A percentile compares a stretch with the other conserved stretches of the same genome.
Conservation (phyloP, 2,797 vertebrate genomes). For the Artibeus lituratus region DNA sequence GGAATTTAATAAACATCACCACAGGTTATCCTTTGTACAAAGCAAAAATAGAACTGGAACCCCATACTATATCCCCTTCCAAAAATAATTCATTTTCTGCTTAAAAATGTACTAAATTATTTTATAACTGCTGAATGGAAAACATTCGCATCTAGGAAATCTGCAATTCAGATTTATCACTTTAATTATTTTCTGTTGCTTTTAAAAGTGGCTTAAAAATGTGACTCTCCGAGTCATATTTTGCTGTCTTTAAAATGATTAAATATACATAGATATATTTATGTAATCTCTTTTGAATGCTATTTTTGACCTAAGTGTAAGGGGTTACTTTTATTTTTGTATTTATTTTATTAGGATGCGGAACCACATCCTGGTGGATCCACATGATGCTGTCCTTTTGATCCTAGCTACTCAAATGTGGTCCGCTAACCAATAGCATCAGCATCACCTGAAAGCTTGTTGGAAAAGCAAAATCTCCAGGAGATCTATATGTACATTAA, state of each 20-base stretch:
- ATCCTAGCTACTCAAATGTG: neutral
- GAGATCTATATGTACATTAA: neutral
- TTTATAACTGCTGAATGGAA: neutral
- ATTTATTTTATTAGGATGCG: neutral
- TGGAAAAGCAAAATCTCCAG: neutral
- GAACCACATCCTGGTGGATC: too few species aligned
- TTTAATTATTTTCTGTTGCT: neutral
- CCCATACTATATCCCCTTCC: fast-evolving
- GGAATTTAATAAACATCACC: neutral
- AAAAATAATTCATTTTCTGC: neutral
- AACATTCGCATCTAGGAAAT: neutral
- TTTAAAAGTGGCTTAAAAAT: neutral
- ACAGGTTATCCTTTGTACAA: neutral
- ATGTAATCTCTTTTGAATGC: neutral
- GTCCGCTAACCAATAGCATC: neutral
- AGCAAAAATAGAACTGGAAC: neutral
- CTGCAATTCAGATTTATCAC: neutral
- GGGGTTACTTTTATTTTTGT: neutral
- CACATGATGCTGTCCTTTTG: neutral
- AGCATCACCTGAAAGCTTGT: neutral
- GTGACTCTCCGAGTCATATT: neutral
- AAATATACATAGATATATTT: neutral
- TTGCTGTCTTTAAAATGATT: neutral
- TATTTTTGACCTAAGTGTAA: neutral
- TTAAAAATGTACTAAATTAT: neutral